Evolutionary conservation across 2,888 invertebrate genomes (phyloP).

Genomic region (Taphrorychus bicolor): DNA sequence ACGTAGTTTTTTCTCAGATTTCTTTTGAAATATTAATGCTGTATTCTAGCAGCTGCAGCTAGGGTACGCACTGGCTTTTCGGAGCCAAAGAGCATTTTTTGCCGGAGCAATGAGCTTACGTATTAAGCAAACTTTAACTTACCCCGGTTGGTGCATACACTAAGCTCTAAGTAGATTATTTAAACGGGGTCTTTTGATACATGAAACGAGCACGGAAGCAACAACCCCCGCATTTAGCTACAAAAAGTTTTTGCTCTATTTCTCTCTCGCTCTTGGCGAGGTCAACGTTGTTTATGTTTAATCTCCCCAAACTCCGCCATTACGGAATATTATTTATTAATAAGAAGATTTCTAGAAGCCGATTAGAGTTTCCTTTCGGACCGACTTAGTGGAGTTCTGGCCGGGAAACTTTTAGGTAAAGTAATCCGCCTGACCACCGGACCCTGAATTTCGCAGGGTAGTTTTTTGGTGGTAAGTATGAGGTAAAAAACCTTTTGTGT

Average conservation of each 20-base stretch:
- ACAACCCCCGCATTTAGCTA: neutral
- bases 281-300: neutral
- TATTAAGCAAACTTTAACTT: no score
- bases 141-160: neutral
- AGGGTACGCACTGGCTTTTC: no score
- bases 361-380: constrained; percentile 9
- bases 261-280: neutral
- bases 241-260: neutral
- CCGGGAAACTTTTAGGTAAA: constrained; percentile 13
- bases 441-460: neutral
- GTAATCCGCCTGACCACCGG: constrained; percentile 6
- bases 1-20: no score
- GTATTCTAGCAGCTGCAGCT: no score
- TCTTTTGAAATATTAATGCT: no score
- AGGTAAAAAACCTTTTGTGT: neutral
- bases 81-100: no score
- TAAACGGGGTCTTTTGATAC: neutral
- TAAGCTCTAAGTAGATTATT: neutral
- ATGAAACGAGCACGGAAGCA: neutral
- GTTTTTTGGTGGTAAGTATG: neutral
- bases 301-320: constrained; percentile 1
- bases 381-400: constrained; percentile 9
- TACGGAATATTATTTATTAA: constrained; percentile 19
- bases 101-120: no score
- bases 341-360: constrained; percentile 23